phyloP scores from a whole-genome alignment of 2,113 vertebrate species.

The Serinus canaria region DNA sequence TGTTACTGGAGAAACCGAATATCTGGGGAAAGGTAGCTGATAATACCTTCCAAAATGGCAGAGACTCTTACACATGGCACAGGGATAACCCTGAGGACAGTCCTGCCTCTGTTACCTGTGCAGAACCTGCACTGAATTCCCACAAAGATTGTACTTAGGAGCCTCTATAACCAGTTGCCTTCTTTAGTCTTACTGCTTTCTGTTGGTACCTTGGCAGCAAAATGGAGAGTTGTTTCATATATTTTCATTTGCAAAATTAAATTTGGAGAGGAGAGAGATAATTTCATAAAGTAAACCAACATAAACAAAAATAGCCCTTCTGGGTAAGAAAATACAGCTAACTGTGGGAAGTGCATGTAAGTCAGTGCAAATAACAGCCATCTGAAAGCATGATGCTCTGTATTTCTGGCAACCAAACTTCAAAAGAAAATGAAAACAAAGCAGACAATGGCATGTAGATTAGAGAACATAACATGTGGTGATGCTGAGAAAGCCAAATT shows the following conservation, averaged over 20 bases:
- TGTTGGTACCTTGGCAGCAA: not conserved
- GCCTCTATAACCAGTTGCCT: not conserved
- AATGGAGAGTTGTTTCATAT: not conserved
- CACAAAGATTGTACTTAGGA: not conserved
- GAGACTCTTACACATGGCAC: not conserved
- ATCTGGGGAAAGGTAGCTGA: not conserved
- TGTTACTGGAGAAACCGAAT: not conserved
- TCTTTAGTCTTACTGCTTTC: not conserved
- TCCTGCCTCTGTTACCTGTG: not conserved
- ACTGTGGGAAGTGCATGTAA: not conserved
- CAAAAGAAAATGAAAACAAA: slow-evolving; percentile 12
- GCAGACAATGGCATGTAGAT: not conserved
- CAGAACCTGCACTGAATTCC: not conserved
- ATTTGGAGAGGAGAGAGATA: not conserved
- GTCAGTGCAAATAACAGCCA: not conserved
- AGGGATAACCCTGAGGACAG: not conserved
- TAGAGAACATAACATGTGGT: not conserved
- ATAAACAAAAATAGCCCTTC: not conserved
- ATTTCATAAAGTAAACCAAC: slow-evolving; percentile 2
- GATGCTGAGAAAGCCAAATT: slow-evolving; percentile 25
- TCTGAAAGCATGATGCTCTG: not conserved
- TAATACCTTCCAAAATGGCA: not conserved
- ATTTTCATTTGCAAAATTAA: slow-evolving; percentile 29
- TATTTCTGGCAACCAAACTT: not conserved
- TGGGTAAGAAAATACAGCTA: not conserved